Evolutionary conservation across 2,113 vertebrate species (phyloP).

Genomic region (Pao palembangensis): DNA sequence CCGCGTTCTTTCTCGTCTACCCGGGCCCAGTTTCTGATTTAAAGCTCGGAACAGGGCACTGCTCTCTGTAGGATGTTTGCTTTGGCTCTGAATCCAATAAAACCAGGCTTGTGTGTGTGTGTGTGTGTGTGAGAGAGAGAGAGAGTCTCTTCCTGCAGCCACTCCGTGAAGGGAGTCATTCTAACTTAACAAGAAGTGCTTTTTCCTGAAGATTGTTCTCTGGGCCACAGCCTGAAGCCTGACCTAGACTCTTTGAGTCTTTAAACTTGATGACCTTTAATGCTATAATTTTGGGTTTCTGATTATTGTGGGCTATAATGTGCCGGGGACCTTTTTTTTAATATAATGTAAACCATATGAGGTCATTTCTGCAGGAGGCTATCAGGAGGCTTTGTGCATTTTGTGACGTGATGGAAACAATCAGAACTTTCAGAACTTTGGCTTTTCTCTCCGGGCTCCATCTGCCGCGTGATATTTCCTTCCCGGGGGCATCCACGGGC

Average conservation of each 20-base stretch:
- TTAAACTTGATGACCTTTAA: background rate
- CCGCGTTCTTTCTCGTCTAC: background rate
- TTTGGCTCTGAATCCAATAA: constrained; percentile 41
- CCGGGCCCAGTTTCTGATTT: constrained; percentile 35
- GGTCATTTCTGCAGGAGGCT: constrained; percentile 28
- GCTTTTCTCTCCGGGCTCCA: constrained; percentile 40
- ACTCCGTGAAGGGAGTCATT: constrained; percentile 46
- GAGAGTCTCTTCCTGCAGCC: constrained; percentile 9
- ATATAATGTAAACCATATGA: constrained; percentile 69
- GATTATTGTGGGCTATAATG: constrained; percentile 13
- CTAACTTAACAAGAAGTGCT: constrained; percentile 37
- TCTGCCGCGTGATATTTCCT: constrained; percentile 60
- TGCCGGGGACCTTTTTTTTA: constrained; percentile 46
- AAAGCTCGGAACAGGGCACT: constrained; percentile 37
- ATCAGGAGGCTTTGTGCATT: constrained; percentile 5
- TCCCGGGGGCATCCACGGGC: constrained; percentile 45
- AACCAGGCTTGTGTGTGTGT: constrained; percentile 13
- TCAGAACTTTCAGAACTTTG: constrained; percentile 10
- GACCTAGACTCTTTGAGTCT: constrained; percentile 8
- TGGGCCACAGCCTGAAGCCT: constrained; percentile 3
- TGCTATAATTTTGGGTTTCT: constrained; percentile 49
- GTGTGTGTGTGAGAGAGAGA: constrained; percentile 3
- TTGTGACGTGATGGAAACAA: constrained; percentile 20
- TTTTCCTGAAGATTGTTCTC: constrained; percentile 20
- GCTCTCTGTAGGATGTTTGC: constrained; percentile 48